Evolutionary conservation across 2,797 vertebrate genomes (phyloP), one percentile per base, ranked within the genome.

Genomic region (Knipowitschia caucasica): DNA sequence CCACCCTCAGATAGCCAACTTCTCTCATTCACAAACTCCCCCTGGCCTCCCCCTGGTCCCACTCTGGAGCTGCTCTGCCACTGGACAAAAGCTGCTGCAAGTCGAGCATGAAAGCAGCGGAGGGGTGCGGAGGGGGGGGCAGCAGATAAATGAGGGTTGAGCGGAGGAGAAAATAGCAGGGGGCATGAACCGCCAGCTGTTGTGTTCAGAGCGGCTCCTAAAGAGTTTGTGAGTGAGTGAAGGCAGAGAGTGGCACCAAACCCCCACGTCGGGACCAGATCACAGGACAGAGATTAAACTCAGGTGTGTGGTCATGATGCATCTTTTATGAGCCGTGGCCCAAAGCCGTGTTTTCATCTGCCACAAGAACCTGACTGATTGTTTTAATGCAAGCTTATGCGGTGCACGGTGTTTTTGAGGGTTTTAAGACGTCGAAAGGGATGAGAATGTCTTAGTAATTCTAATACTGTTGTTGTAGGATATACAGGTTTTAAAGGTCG

Each of bases 61-160:
- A 46, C 44, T 15, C 62, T 66, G 46, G 31, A 73, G 70, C 75
- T 63, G 56, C 69, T 78, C 73, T 45, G 62, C 72, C 63, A 77
- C 62, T 63, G 74, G 73, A 85, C 79, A 86, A 86, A 82, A 83
- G 80, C 79, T 78, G 83, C 85, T 82, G 77, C 71, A 83, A 88
- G 85, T 81, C 84, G 86, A 78, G 84, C 86, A 86, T 86, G 84
- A 88, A 86, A 82, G 72, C 63, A 75, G 60, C 40, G 64, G 71
- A 69, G 77, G 69, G 67, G 70, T 70, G 62, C n/a, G n/a, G n/a
- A n/a, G n/a, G 64, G 71, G 68, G 77, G 69, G 67, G 70, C 70
- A 62, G 62, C 45, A 81, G 71, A 81, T 64, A 83, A 84, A 82
- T 71, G 64, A 75, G 73, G 80, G 83, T 65, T 71, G 73, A 70